phyloP scores from a whole-genome alignment of 1,140 invertebrate genomes.

The Luehdorfia chinensis region DNA sequence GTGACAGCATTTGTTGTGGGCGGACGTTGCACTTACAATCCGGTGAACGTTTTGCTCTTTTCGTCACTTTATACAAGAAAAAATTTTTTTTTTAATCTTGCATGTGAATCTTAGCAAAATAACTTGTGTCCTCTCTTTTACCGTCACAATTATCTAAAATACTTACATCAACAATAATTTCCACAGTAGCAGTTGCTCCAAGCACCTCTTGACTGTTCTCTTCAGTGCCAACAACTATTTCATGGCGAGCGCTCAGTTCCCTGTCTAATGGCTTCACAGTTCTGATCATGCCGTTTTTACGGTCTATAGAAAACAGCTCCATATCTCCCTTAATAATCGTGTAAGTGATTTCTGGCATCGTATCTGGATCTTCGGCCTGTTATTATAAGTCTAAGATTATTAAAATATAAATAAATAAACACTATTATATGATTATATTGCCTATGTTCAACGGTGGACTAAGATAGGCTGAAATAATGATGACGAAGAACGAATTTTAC shows the following conservation, averaged over 20 bases:
- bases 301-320: conserved; percentile 89
- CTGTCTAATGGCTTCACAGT: conserved; percentile 88
- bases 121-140: too few relatives aligned
- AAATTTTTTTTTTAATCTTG: too few relatives aligned
- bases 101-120: too few relatives aligned
- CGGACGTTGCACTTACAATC: too few relatives aligned
- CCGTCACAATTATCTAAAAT: too few relatives aligned
- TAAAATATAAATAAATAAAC: background rate
- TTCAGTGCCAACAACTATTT: conserved; percentile 87
- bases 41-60: too few relatives aligned
- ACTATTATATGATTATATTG: too few relatives aligned
- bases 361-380: conserved; percentile 85
- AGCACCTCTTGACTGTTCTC: conserved; percentile 85
- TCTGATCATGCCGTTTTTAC: conserved; percentile 86
- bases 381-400: conserved; percentile 10
- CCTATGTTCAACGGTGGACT: too few relatives aligned
- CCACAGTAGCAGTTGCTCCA: conserved; percentile 86
- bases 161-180: conserved; percentile 86
- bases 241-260: conserved; percentile 85
- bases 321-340: conserved; percentile 87
- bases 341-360: conserved; percentile 89
- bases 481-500: too few relatives aligned
- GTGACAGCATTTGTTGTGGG: too few relatives aligned
- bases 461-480: too few relatives aligned
- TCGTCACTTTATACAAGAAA: too few relatives aligned